Evolutionary conservation across 2,888 invertebrate genomes (phyloP).

Genomic region (Chamaedrilus cognettii): DNA sequence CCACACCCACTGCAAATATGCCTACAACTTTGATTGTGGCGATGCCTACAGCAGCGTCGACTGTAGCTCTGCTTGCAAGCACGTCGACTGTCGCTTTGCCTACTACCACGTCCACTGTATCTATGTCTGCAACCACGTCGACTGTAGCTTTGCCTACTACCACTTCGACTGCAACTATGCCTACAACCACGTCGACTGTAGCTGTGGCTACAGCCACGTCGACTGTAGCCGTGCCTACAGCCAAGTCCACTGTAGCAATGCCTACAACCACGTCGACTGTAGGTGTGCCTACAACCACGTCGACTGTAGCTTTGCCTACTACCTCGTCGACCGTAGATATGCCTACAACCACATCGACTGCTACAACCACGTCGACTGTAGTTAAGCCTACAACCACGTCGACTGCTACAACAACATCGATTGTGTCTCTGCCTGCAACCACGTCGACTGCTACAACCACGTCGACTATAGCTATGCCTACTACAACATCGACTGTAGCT

Average conservation of each 20-base stretch:
- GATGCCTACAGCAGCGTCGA: neutral
- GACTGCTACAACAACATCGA: neutral
- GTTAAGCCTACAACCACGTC: neutral
- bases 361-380: neutral
- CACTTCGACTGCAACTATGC: neutral
- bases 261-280: neutral
- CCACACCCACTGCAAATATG: neutral
- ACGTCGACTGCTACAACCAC: too few relatives aligned
- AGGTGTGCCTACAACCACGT: neutral
- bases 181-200: neutral
- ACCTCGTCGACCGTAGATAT: neutral
- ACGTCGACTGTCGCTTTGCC: neutral
- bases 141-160: neutral
- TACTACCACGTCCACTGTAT: neutral
- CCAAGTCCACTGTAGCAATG: neutral
- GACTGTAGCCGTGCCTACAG: neutral
- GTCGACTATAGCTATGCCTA: neutral
- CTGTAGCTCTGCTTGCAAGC: neutral
- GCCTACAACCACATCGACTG: neutral
- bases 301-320: neutral
- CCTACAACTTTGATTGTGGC: neutral
- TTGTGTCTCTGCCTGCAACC: neutral
- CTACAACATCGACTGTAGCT: neutral
- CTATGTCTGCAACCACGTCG: neutral
- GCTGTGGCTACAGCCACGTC: neutral